A percentile compares a stretch with the other conserved stretches of the same genome.
phyloP scores from a whole-genome alignment of 2,797 vertebrate species.

The Natrix natrix region DNA sequence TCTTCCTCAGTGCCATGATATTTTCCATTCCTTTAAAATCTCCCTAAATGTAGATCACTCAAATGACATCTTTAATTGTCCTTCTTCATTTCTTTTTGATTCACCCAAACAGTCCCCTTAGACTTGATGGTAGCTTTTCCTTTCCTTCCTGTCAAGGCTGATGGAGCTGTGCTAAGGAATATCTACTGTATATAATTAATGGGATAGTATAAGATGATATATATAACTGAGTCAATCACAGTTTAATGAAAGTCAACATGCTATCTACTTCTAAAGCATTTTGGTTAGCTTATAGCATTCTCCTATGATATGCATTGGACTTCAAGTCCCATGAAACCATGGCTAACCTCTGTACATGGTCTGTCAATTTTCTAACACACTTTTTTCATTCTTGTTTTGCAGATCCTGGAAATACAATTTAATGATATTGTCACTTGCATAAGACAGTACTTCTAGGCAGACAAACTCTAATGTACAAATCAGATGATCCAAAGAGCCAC shows the following conservation, averaged over 20 bases:
- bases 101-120: not conserved
- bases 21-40: not conserved
- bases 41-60: not conserved
- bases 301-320: not conserved
- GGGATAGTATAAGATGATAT: not conserved
- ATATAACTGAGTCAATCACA: not conserved
- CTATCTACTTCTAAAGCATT: not conserved
- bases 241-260: not conserved
- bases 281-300: not conserved
- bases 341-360: not conserved
- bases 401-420: not conserved
- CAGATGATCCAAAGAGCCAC: too few species aligned
- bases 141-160: not conserved
- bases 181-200: too few species aligned
- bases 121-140: not conserved
- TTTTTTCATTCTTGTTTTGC: not conserved
- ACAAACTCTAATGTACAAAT: not conserved
- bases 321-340: not conserved
- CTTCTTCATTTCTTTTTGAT: not conserved
- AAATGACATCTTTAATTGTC: not conserved
- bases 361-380: not conserved
- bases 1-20: not conserved
- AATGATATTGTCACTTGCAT: not conserved
- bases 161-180: not conserved
- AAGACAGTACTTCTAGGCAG: not conserved